Base-by-base conservation (phyloP, 2,797 vertebrate species). In the Linurgus olivaceus region DNA sequence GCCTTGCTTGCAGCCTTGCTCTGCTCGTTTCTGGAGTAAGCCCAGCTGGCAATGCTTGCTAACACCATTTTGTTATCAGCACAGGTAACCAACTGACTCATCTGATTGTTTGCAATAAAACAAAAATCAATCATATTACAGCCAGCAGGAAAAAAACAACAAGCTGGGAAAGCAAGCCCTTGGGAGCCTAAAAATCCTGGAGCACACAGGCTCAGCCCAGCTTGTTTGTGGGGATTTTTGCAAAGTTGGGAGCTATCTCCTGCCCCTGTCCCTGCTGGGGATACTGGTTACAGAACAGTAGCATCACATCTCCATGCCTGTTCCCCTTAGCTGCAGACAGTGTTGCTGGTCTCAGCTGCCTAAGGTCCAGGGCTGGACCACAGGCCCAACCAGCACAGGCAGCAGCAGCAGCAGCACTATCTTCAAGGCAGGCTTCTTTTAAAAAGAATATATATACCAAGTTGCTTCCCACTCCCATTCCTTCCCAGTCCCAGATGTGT, bases 51-150 rank as follows among this genome's bases (percentile, higher is more conserved):
- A 82, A 4, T 8, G 29, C 26, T 72, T 31, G 9, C 51, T 52
- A 72, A 44, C 7, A 5, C 38, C n/a, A 13, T 61, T 90, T 75
- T 1, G 2, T 79, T 79, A 70, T 21, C 59, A 80, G 68, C 47
- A 57, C 21, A n/a, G 42, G 78, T 0, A 0, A 85, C 54, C 0
- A 0, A 76, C 63, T 45, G 29, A 75, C 63, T 79, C 19, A 17
- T 48, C 26, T 40, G n/a, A 87, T 24, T 59, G 29, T 75, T 87
- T 57, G 50, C 11, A 29, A 48, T 54, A 63, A 83, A 84, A 42
- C 9, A 79, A 58, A 68, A 81, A 62, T 52, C 58, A 51, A 28
- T 63, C 45, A 17, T 61, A 52, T 2, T 65, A 50, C 29, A 79
- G 38, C 26, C 19, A 62, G 44, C 42, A 51, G 79, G 35, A 38